Evolutionary conservation across 1,140 invertebrate genomes (phyloP).

Genomic region (Plectrocnemia conspersa): DNA sequence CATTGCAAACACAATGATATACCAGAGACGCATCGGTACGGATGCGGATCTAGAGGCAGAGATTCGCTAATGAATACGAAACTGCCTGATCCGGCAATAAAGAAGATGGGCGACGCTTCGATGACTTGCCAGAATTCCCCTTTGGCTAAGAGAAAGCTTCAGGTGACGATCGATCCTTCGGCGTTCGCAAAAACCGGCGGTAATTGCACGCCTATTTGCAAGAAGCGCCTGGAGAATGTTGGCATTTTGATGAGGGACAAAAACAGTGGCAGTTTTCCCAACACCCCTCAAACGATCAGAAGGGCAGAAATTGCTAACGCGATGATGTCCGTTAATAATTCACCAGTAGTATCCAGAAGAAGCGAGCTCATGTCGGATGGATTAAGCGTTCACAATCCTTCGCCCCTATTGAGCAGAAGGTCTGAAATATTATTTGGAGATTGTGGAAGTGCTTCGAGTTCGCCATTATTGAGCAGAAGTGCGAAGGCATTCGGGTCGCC

Average conservation of each 20-base stretch:
- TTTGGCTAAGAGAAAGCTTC: conserved; percentile 23
- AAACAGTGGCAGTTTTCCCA: conserved; percentile 34
- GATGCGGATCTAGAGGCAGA: conserved; percentile 23
- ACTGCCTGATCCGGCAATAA: conserved; percentile 22
- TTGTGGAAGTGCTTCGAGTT: conserved; percentile 18
- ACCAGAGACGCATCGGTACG: conserved; percentile 34
- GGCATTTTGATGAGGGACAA: conserved; percentile 22
- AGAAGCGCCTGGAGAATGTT: conserved; percentile 23
- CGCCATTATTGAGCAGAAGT: conserved; percentile 21
- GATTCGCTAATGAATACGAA: conserved; percentile 8
- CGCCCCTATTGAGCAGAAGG: conserved; percentile 23
- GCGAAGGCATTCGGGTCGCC: conserved; percentile 33
- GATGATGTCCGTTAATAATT: conserved; percentile 28
- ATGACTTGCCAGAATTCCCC: conserved; percentile 33
- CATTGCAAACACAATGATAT: conserved; percentile 32
- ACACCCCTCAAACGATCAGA: conserved; percentile 31
- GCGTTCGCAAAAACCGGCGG: conserved; percentile 16
- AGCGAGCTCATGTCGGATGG: conserved; percentile 29
- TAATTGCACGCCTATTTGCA: conserved; percentile 26
- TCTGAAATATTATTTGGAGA: conserved; percentile 30
- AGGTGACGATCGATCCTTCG: conserved; percentile 30
- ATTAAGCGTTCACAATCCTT: conserved; percentile 10
- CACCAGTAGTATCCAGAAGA: conserved; percentile 28
- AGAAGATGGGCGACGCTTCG: conserved; percentile 23
- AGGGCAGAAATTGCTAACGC: conserved; percentile 28